These are phyloP conservation scores for Apis cerana DNA, from an alignment of 1,140 invertebrate species.

Conservation along the genomic window DNA sequence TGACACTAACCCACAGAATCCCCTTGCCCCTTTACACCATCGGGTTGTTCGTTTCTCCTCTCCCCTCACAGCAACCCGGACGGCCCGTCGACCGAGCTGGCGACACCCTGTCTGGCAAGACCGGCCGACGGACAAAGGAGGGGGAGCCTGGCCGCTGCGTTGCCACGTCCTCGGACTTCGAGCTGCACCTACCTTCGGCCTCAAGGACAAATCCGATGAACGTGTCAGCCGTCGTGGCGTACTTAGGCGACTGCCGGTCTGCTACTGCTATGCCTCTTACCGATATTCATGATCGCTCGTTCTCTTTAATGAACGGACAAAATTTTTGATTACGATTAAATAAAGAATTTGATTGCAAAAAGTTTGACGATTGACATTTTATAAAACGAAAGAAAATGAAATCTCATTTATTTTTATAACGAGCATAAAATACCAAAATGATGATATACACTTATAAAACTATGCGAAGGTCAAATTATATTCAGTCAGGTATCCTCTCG, in stretches of 20 bases:
- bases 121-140: slow-evolving; percentile 81
- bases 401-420: neutral
- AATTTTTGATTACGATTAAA: too few relatives aligned
- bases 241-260: slow-evolving; percentile 71
- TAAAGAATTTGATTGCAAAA: too few relatives aligned
- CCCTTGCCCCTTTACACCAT: slow-evolving; percentile 47
- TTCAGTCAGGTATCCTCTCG: slow-evolving; percentile 55
- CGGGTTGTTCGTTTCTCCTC: slow-evolving; percentile 54
- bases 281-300: slow-evolving; percentile 44
- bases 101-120: slow-evolving; percentile 94
- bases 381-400: neutral
- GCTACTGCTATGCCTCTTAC: slow-evolving; percentile 47
- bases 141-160: slow-evolving; percentile 78
- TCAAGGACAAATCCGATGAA: slow-evolving; percentile 80
- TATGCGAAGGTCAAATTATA: slow-evolving; percentile 51
- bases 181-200: slow-evolving; percentile 72
- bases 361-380: neutral
- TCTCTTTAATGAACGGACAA: too few relatives aligned
- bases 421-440: slow-evolving; percentile 67
- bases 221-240: slow-evolving; percentile 78
- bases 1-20: slow-evolving; percentile 37
- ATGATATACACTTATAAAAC: slow-evolving; percentile 63
- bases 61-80: slow-evolving; percentile 82
- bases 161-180: slow-evolving; percentile 83
- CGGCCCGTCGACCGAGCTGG: slow-evolving; percentile 87